Percentiles rank a stretch among this genome's conserved stretches.
These are phyloP conservation scores for Catostylus mosaicus DNA, from an alignment of 30 jellyfish, hydroid and myxozoan genomes.

Conservation along the genomic window DNA sequence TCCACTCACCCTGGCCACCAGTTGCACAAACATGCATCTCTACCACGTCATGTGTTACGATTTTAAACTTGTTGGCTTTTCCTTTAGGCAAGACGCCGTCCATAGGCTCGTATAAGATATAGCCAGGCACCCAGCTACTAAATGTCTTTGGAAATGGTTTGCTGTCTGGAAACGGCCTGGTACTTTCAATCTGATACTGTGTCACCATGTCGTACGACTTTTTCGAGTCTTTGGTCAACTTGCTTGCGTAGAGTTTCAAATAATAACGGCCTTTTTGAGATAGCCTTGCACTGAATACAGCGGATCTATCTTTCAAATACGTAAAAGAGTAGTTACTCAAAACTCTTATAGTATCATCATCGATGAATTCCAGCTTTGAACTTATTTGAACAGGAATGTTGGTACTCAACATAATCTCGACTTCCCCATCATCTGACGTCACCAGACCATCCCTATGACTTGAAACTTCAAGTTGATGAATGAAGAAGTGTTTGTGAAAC, in stretches of 20 bases:
- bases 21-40: slow-evolving; percentile 72
- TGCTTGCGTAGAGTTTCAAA: slow-evolving; percentile 61
- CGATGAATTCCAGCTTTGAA: slow-evolving; percentile 8
- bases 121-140: slow-evolving; percentile 72
- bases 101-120: slow-evolving; percentile 58
- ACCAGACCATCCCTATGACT: slow-evolving; percentile 62
- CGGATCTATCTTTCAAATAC: slow-evolving; percentile 31
- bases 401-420: slow-evolving; percentile 38
- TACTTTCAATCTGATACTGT: slow-evolving; percentile 17
- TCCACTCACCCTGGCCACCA: slow-evolving; percentile 69
- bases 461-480: slow-evolving; percentile 26
- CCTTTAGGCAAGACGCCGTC: slow-evolving; percentile 47
- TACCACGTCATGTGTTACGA: slow-evolving; percentile 45
- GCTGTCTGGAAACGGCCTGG: background rate
- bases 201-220: slow-evolving; percentile 53
- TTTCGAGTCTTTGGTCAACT: slow-evolving; percentile 12
- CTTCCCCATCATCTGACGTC: slow-evolving; percentile 29
- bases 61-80: slow-evolving; percentile 20
- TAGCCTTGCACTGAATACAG: slow-evolving; percentile 40
- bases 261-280: slow-evolving; percentile 62
- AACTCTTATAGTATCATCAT: slow-evolving; percentile 2
- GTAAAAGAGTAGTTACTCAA: slow-evolving; percentile 44
- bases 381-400: slow-evolving; percentile 7
- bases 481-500: slow-evolving; percentile 65
- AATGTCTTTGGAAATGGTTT: slow-evolving; percentile 66